Conservation (phyloP, 30 jellyfish, hydroid and myxozoan species). For the Turritopsis dohrnii region DNA sequence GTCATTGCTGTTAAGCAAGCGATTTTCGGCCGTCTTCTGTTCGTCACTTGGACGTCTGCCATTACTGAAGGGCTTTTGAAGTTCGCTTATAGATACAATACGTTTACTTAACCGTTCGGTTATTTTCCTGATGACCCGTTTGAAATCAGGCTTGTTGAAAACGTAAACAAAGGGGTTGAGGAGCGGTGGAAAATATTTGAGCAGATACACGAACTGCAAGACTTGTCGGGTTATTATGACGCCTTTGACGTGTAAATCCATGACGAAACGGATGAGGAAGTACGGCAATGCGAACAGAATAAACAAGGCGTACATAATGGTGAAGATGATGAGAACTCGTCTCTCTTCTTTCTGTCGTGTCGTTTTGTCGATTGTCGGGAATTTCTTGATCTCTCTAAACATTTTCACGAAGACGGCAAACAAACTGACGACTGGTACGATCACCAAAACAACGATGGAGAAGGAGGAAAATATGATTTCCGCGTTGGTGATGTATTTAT, state of each 20-base stretch:
- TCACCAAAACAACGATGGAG: conserved; percentile 6
- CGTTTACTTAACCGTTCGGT: neutral
- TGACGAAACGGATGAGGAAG: conserved; percentile 23
- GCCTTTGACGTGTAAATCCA: conserved; percentile 10
- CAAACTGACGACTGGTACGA: conserved; percentile 8
- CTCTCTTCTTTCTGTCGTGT: conserved; percentile 20
- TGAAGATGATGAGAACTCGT: conserved; percentile 18
- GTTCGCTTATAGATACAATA: neutral
- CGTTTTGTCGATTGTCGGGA: neutral
- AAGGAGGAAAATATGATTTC: conserved; percentile 29
- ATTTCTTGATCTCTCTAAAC: conserved; percentile 23
- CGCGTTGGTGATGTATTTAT: neutral
- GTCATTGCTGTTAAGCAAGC: neutral
- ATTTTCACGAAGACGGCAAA: conserved; percentile 21
- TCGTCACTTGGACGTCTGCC: conserved; percentile 11
- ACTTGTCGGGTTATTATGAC: neutral
- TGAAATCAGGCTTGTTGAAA: conserved; percentile 23
- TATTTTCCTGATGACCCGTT: neutral
- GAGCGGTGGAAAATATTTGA: conserved; percentile 12
- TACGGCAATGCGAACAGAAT: conserved; percentile 24
- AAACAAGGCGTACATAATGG: conserved; percentile 21
- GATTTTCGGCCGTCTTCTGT: neutral
- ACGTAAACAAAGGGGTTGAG: conserved; percentile 11
- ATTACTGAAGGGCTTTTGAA: neutral
- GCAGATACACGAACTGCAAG: neutral